Evolutionary conservation across 2,797 vertebrate genomes (phyloP), one percentile per base, ranked within the genome.

Genomic region (Coregonus ussuriensis): DNA sequence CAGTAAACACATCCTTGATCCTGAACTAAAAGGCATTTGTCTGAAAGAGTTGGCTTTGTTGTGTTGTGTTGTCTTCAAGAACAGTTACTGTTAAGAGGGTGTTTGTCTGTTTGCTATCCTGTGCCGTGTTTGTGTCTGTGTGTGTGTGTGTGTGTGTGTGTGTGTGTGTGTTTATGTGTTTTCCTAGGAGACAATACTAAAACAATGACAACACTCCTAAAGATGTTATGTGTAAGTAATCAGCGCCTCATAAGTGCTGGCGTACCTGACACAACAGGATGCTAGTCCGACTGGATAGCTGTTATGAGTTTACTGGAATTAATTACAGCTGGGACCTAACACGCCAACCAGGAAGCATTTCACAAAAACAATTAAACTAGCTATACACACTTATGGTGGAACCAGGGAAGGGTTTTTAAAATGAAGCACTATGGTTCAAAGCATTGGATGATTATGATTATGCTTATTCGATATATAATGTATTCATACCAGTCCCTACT

Each of bases 231-330:
- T 79, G 76, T 81, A 82, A 82, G 77, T 80, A 82, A 82, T 82
- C 73, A 77, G 83, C n/a, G 18, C 18, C n/a, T 71, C 77, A 74
- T 71, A 81, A 86, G 84, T 66, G 78, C 15, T 66, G n/a, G 21
- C 6, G 56, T 41, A 51, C 13, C 9, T 33, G 74, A 74, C 65
- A 78, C 78, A 79, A 87, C 75, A 78, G 74, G 75, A 84, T 31
- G 68, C 7, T 79, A 84, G 79, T 84, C 78, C 77, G 77, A 80
- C 76, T 71, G 82, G 1, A 82, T 81, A 80, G 75, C 59, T 63
- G n/a, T 63, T 63, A 63, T 75, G 67, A 86, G 79, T 75, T 81
- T 88, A 29, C 25, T 9, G 3, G 21, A 91, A 93, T 91, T 84
- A 91, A 89, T 79, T 85, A 87, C 86, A 85, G 74, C 70, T 37